A percentile compares a stretch with the other conserved stretches of the same genome.
Evolutionary conservation across 2,888 invertebrate species (phyloP).

Genomic region (Palloptera scutellata): DNA sequence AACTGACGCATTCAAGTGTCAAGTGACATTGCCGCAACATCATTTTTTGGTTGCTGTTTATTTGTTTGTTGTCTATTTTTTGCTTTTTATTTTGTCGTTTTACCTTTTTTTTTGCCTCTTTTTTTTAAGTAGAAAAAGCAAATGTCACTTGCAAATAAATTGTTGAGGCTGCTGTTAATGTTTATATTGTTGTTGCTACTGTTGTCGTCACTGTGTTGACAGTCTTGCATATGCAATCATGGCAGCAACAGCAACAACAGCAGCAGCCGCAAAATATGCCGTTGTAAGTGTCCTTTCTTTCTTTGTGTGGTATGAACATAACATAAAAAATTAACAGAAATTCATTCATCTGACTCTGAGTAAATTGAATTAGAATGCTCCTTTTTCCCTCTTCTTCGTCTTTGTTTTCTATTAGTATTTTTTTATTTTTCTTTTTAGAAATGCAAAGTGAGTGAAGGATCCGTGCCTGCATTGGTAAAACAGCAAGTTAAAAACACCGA

Average conservation of each 20-base stretch:
- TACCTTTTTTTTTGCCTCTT: constrained; percentile 7
- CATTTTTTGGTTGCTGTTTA: constrained; percentile 21
- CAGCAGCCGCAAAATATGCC: too few species aligned
- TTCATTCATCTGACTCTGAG: too few species aligned
- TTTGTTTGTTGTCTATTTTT: constrained; percentile 16
- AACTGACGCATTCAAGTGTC: constrained; percentile 36
- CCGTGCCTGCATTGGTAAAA: too few species aligned
- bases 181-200: neutral
- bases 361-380: too few species aligned
- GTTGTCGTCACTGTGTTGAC: neutral
- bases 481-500: too few species aligned
- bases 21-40: constrained; percentile 23
- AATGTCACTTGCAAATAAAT: constrained; percentile 37
- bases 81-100: constrained; percentile 19
- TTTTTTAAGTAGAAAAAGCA: constrained; percentile 25
- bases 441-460: too few species aligned
- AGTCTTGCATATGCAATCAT: neutral
- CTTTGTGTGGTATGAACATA: neutral
- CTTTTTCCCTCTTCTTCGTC: too few species aligned
- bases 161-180: constrained; percentile 12
- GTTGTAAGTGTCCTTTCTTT: neutral
- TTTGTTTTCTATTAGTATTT: too few species aligned
- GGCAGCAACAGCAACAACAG: too few species aligned
- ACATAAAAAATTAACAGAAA: too few species aligned
- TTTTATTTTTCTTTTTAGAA: too few species aligned